phyloP scores from a whole-genome alignment of 2,888 invertebrate species.

The Ceramica pisi region DNA sequence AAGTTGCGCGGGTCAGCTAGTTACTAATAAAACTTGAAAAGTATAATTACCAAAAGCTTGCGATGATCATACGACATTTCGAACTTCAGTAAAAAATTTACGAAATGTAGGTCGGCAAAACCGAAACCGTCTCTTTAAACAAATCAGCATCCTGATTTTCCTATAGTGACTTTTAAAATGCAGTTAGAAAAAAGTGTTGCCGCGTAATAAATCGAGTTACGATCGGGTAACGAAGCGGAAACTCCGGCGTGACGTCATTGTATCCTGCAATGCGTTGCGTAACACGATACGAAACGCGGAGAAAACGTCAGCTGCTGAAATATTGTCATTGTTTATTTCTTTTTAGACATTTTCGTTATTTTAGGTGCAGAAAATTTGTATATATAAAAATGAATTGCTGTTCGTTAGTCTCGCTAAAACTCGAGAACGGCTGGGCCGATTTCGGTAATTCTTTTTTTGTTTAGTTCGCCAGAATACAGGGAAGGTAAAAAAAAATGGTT shows the following conservation, averaged over 20 bases:
- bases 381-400: too few species aligned
- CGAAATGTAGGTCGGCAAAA: not conserved
- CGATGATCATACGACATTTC: not conserved
- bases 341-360: not conserved
- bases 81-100: not conserved
- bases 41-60: too few species aligned
- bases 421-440: too few species aligned
- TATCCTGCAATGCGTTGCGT: constrained; percentile 46
- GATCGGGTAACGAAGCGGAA: constrained; percentile 45
- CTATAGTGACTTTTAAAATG: constrained; percentile 27
- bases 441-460: too few species aligned
- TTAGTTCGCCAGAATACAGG: too few species aligned
- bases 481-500: too few species aligned
- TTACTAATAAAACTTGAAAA: too few species aligned
- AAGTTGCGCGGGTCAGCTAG: too few species aligned
- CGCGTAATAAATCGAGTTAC: constrained; percentile 49
- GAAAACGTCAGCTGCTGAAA: constrained; percentile 34
- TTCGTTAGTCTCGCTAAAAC: too few species aligned
- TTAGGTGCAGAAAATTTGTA: not conserved
- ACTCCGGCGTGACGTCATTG: constrained; percentile 41
- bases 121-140: not conserved
- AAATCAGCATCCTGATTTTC: constrained; percentile 7
- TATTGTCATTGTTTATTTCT: constrained; percentile 28
- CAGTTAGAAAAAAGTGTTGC: constrained; percentile 37
- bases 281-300: constrained; percentile 24